Evolutionary conservation across 23 tunicate genomes (phyloP), one percentile per base, ranked within the genome.

Genomic region (Oikopleura dioica): DNA sequence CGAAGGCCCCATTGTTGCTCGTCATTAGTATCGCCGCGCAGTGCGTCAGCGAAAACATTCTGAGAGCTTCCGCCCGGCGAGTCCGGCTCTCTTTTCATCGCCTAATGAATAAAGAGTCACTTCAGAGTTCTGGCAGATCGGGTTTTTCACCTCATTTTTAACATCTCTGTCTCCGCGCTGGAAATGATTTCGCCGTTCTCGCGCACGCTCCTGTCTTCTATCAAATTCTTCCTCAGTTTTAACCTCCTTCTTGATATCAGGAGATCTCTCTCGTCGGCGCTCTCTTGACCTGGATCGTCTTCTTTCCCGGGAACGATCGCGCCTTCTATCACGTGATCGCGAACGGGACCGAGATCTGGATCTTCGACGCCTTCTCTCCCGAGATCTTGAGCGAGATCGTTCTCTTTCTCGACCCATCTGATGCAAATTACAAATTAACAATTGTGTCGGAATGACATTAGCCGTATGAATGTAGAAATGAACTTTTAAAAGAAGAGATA

Each of bases 141-240:
- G n/a, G n/a, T n/a, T n/a, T n/a, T n/a, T n/a, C n/a, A n/a, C n/a
- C n/a, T n/a, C n/a, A n/a, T n/a, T n/a, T n/a, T n/a, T n/a, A n/a
- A n/a, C n/a, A n/a, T n/a, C n/a, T n/a, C n/a, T 21, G 55, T 44
- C 55, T 9, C 55, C 16, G 9, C 55, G 55, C 21, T 63, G 33
- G 26, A 12, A 2, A 63, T 63, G 29, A 2, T 28, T 24, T 28
- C 72, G 16, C 5, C 72, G 72, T 28, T 63, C 33, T 63, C 33
- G 29, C 16, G 72, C 72, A 28, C 26, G 4, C 2, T 63, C 33
- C 26, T 63, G 72, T 31, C 72, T 63, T 28, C 33, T 23, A 63
- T 63, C 72, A 63, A 63, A 63, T 2, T 63, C 72, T 63, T 63
- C 72, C 33, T 63, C 72, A 24, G 29, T 63, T 63, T 63, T 63